Conservation (phyloP, 2,888 invertebrate genomes). For the Serrognathus titanus region DNA sequence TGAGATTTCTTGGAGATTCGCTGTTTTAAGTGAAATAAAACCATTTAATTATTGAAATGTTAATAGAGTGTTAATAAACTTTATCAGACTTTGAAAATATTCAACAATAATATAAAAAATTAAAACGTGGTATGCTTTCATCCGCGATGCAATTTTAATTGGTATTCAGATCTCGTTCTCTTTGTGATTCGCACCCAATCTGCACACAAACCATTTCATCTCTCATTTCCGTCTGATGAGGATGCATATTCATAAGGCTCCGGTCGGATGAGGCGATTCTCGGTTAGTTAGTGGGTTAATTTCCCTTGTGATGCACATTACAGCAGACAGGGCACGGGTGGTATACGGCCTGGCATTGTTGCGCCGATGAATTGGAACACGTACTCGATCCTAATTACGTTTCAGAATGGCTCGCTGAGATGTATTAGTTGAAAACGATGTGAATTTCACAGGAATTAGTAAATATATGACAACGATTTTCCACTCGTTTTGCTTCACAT, state of each 20-base stretch:
- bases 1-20: no score
- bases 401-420: conserved; percentile 21
- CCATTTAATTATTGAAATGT: no score
- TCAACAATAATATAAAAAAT: no score
- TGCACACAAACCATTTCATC: conserved; percentile 30
- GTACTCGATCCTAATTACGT: conserved; percentile 38
- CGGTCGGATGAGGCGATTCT: conserved; percentile 24
- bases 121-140: no score
- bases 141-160: conserved; percentile 14
- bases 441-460: not conserved
- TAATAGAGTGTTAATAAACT: no score
- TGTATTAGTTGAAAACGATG: conserved; percentile 3
- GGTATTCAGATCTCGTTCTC: conserved; percentile 29
- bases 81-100: no score
- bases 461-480: no score
- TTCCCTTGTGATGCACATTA: conserved; percentile 50
- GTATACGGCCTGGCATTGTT: not conserved
- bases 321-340: conserved; percentile 25
- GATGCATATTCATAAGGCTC: conserved; percentile 29
- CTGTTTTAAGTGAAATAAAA: no score
- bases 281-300: conserved; percentile 50
- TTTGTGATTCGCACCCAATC: conserved; percentile 23
- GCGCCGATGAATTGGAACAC: conserved; percentile 31
- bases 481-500: no score
- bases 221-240: conserved; percentile 29